These are phyloP conservation scores for Ophioderma brevispina DNA, from an alignment of 35 echinoderm and acorn worm genomes.

Conservation along the genomic window DNA sequence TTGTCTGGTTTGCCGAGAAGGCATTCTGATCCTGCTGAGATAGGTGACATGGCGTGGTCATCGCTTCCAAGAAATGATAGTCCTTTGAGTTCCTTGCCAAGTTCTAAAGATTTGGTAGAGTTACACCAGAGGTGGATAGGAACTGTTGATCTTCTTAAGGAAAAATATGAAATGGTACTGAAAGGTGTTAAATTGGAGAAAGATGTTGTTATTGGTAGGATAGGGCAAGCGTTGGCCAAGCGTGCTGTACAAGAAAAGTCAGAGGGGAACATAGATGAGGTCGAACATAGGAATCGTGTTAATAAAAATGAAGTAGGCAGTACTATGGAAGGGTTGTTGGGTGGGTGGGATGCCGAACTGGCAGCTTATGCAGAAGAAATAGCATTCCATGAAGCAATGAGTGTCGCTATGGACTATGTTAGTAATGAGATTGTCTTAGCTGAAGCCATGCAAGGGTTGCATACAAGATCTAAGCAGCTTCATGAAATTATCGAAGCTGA, in stretches of 20 bases:
- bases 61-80: background rate
- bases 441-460: constrained; percentile 58
- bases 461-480: constrained; percentile 48
- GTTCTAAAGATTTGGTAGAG: background rate
- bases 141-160: background rate
- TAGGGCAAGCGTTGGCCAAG: constrained; percentile 25
- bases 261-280: background rate
- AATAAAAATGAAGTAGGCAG: background rate
- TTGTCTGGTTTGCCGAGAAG: background rate
- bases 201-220: background rate
- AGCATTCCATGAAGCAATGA: constrained; percentile 65
- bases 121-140: background rate
- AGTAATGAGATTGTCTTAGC: constrained; percentile 63
- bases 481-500: constrained; percentile 53
- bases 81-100: background rate
- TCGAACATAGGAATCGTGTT: background rate
- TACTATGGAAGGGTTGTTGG: constrained; percentile 10
- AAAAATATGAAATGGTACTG: constrained; percentile 8
- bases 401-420: constrained; percentile 59
- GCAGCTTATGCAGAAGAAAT: constrained; percentile 62
- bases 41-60: background rate
- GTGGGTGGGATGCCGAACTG: constrained; percentile 43
- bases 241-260: background rate
- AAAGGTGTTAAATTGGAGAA: background rate
- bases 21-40: constrained; percentile 3